Evolutionary conservation across 37 sponge, comb jelly and placozoan genomes (phyloP), one percentile per base, ranked within the genome.

Genomic region (Ianthella basta): DNA sequence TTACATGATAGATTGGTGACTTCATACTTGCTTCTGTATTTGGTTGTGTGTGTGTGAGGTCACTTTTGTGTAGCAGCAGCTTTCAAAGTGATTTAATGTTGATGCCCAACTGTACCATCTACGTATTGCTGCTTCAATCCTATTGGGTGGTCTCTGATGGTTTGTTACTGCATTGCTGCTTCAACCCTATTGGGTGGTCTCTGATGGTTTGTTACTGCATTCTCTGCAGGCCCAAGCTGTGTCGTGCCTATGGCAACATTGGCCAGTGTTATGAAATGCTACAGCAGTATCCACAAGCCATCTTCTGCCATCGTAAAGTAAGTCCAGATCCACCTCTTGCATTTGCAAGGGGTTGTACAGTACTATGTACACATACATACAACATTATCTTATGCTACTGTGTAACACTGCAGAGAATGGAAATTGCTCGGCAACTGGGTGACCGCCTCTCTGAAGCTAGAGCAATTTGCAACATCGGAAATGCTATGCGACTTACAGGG

Each of bases 391-490:
- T 57, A 20, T 20, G 59, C 59, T 57, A 57, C 64, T 13, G 3
- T 61, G 0, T 25, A n/a, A 55, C 10, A 20, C 15, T 55, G 0
- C 59, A 94, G 94, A 79, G 91, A 36, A 44, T 94, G 67, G 91
- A 87, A 64, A 65, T 90, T 25, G 83, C 73, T 0, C 63, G 88
- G 15, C 60, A 72, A 32, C 60, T 69, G 24, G 83, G 91, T 18
- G 86, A 94, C 80, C 39, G 29, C 25, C 18, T 44, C 0, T 60
- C 88, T 4, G 91, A 90, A 59, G 66, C 70, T 21, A 80, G 89
- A 24, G 80, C 88, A 16, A 69, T 90, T 24, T 94, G 94, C 74
- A 82, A 90, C 81, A 74, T 94, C 38, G 94, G 94, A 20, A 94
- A 94, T 87, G 90, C 91, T 65, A 40, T 84, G 44, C 57, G 89